Evolutionary conservation across 1,140 invertebrate genomes (phyloP).

Genomic region (Forficula auricularia): DNA sequence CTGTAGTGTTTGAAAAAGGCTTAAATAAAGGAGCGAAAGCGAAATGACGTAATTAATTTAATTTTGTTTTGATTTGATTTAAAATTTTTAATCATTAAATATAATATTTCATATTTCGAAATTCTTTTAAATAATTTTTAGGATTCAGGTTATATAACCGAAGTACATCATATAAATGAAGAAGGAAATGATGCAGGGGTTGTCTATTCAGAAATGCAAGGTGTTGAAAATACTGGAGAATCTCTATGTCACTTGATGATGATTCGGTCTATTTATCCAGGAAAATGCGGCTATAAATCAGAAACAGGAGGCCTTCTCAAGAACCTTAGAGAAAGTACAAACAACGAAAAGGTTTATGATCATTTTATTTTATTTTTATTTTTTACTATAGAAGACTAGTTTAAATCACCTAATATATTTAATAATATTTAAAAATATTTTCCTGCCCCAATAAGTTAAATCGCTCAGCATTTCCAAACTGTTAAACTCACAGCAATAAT

Average conservation of each 20-base stretch:
- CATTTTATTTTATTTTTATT: neutral
- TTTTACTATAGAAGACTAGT: conserved; percentile 9
- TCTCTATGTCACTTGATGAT: conserved; percentile 40
- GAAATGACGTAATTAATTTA: too few species aligned
- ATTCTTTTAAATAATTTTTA: too few species aligned
- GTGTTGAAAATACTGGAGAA: conserved; percentile 62
- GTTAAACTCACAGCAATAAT: too few species aligned
- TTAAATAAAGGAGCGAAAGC: too few species aligned
- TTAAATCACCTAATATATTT: conserved; percentile 4
- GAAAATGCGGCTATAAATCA: conserved; percentile 64
- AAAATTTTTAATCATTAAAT: too few species aligned
- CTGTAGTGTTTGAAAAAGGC: too few species aligned
- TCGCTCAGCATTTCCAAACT: too few species aligned
- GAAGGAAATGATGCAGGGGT: conserved; percentile 79
- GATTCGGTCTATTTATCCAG: conserved; percentile 53
- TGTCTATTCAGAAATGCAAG: conserved; percentile 89
- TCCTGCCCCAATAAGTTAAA: too few species aligned
- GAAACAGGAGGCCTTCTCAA: conserved; percentile 68
- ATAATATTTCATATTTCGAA: too few species aligned
- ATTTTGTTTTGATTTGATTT: too few species aligned
- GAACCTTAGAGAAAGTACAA: conserved; percentile 65
- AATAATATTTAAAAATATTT: conserved; percentile 10
- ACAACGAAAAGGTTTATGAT: conserved; percentile 54
- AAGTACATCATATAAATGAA: conserved; percentile 80
- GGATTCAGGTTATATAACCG: conserved; percentile 67